Conservation (phyloP, 2,113 vertebrate genomes). For the Acinonyx jubatus region DNA sequence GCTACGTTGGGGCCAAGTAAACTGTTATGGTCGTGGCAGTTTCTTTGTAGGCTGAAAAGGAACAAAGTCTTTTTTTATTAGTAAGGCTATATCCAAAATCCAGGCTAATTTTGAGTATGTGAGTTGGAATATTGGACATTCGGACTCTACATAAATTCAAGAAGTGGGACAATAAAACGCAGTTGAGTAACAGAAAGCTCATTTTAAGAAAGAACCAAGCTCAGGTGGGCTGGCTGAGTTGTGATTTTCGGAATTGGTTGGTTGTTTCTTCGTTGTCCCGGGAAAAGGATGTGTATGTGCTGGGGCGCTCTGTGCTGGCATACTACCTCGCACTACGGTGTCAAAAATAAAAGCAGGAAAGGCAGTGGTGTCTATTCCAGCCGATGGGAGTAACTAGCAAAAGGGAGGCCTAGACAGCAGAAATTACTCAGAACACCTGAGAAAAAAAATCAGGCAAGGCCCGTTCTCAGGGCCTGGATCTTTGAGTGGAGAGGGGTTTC, state of each 20-base stretch:
- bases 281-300: background rate
- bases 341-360: background rate
- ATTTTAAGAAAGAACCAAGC: background rate
- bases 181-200: background rate
- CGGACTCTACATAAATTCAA: background rate
- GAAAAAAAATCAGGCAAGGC: background rate
- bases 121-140: background rate
- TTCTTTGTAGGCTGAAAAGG: background rate
- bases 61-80: background rate
- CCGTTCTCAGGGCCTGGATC: too few relatives aligned
- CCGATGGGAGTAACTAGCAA: fast-evolving
- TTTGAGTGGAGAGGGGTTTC: background rate
- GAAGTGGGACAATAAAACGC: background rate
- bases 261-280: fast-evolving
- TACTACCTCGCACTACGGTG: background rate
- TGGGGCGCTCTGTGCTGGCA: fast-evolving
- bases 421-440: background rate
- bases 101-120: background rate
- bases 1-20: background rate
- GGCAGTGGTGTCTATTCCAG: background rate
- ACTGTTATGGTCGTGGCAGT: background rate
- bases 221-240: background rate
- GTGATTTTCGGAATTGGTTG: background rate
- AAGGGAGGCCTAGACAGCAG: background rate
- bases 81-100: background rate